Conservation (phyloP, 2,888 invertebrate genomes). For the Xestoiulus laeticollis region DNA sequence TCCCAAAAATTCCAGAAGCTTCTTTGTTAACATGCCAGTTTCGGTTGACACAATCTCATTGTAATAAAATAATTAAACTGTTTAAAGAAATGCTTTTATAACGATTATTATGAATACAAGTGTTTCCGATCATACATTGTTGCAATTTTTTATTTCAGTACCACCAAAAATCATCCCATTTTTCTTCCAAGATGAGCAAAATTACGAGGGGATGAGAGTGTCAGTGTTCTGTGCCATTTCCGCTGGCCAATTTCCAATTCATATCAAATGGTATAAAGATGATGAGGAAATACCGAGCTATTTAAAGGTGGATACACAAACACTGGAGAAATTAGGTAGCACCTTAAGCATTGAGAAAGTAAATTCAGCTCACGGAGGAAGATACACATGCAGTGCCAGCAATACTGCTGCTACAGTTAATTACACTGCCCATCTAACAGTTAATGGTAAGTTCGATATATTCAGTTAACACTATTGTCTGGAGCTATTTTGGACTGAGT, state of each 20-base stretch:
- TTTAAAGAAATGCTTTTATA: no score
- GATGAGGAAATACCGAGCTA: conserved; percentile 50
- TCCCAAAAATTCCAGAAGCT: no score
- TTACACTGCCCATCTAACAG: conserved; percentile 81
- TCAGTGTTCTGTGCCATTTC: conserved; percentile 55
- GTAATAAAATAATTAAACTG: no score
- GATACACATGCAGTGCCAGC: conserved; percentile 82
- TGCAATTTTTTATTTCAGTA: conserved; percentile 44
- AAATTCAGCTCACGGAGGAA: conserved; percentile 56
- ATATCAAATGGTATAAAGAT: conserved; percentile 56
- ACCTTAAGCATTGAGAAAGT: conserved; percentile 56
- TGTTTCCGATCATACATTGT: neutral
- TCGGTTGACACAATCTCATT: no score
- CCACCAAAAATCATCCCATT: conserved; percentile 57
- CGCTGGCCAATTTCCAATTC: conserved; percentile 55
- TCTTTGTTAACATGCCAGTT: no score
- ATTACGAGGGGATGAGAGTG: conserved; percentile 56
- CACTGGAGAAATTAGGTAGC: conserved; percentile 55
- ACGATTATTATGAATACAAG: no score
- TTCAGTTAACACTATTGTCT: neutral
- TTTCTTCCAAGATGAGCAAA: conserved; percentile 56
- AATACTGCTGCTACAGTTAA: conserved; percentile 84
- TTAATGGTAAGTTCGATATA: conserved; percentile 73
- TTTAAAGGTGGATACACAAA: conserved; percentile 54
- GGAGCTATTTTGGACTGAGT: neutral